These are phyloP conservation scores for Heliconius sara DNA, from an alignment of 2,888 invertebrate species.

Conservation along the genomic window DNA sequence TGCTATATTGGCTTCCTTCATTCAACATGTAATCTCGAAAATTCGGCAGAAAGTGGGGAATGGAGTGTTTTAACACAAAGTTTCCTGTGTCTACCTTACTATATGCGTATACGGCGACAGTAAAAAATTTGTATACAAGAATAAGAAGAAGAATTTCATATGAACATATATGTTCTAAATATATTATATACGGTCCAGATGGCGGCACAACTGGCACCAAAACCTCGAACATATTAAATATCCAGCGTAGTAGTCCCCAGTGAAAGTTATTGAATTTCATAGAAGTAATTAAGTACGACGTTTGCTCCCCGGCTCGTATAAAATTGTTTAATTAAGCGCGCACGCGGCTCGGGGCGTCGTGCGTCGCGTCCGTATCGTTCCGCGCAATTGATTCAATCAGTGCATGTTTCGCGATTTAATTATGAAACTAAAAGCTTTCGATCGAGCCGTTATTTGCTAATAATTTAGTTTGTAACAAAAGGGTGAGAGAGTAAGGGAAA, in stretches of 20 bases:
- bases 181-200: neutral
- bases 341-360: conserved; percentile 20
- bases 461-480: conserved; percentile 38
- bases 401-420: conserved; percentile 36
- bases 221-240: conserved; percentile 7
- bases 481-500: conserved; percentile 33
- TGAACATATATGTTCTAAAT: neutral
- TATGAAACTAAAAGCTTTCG: conserved; percentile 35
- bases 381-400: conserved; percentile 41
- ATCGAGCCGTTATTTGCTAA: conserved; percentile 32
- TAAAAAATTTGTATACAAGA: no score
- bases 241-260: conserved; percentile 3
- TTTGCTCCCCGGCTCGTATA: conserved; percentile 32
- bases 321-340: conserved; percentile 39
- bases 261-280: conserved; percentile 21
- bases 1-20: no score
- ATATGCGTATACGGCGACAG: no score
- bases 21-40: no score
- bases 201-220: neutral
- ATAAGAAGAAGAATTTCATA: no score
- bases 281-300: conserved; percentile 21
- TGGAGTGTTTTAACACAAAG: no score
- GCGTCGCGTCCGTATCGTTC: conserved; percentile 27
- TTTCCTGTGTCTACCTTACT: no score
- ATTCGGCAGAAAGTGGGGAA: no score